Evolutionary conservation across 2,888 invertebrate genomes (phyloP), one percentile per base, ranked within the genome.

Genomic region (Pseudococcus viburni): DNA sequence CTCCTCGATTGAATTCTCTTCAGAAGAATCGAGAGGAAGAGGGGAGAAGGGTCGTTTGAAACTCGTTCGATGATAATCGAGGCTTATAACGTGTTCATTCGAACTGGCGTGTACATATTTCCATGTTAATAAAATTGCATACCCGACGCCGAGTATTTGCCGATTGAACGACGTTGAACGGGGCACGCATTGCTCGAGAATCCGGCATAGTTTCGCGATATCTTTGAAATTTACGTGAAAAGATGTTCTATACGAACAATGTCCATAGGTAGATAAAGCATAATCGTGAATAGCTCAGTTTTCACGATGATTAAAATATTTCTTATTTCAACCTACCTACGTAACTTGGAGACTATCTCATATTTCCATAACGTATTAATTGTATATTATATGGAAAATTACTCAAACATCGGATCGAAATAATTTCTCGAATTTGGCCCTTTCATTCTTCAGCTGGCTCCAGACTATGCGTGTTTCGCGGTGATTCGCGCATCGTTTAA

Each of bases 231-330:
- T 80, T 42, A 80, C 80, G 80, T 80, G 80, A 80, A 80, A 80
- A 80, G 80, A 80, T 80, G 80, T 80, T 80, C n/a, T 19, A 42
- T 4, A 8, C 80, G 17, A 80, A 42, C 26, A 80, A 80, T 80
- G 80, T 46, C 80, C n/a, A 42, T 80, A 39, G 15, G 19, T 59
- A 59, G 5, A 59, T 59, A 4, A 5, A 55, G 11, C 12, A 17
- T 17, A 11, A n/a, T 5, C 80, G 46, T 42, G 46, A 80, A 80
- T 80, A 80, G 42, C 9, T 59, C 59, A 7, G 80, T 80, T 80
- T 80, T 80, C 80, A 80, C 80, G 80, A 80, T 11, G 42, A 80
- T 80, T 80, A 80, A 80, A 80, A 80, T 80, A 80, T 80, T 80
- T 42, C 42, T 42, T n/a, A 73, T 73, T 73, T 26, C 33, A 73